phyloP scores from a whole-genome alignment of 2,888 invertebrate genomes.

The Sphaerophoria rueppellii region DNA sequence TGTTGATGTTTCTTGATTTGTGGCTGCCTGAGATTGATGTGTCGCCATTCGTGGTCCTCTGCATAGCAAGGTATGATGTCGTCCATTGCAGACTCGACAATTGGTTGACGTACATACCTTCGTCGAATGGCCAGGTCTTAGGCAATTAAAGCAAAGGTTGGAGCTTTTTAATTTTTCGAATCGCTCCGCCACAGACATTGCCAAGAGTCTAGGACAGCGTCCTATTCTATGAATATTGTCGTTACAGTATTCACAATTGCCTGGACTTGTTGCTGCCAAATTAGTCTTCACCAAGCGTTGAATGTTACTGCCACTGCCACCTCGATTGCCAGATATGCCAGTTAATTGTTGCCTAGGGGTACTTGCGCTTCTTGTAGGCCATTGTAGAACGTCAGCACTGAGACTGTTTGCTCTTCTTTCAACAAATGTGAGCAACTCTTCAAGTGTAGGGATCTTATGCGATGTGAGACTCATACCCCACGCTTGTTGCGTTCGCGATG shows the following conservation, averaged over 20 bases:
- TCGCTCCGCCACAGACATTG: constrained; percentile 27
- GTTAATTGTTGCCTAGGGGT: too few relatives aligned
- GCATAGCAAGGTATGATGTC: constrained; percentile 34
- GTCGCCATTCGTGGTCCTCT: not conserved
- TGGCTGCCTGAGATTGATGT: too few relatives aligned
- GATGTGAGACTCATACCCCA: constrained; percentile 39
- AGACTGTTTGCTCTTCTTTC: constrained; percentile 46
- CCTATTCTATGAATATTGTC: constrained; percentile 22
- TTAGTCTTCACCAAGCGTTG: constrained; percentile 28
- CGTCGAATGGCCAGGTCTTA: constrained; percentile 43
- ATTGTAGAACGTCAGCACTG: too few relatives aligned
- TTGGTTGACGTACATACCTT: constrained; percentile 33
- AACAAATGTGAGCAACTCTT: constrained; percentile 25
- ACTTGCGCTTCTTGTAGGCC: not conserved
- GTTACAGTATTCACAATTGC: constrained; percentile 34
- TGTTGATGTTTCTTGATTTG: too few relatives aligned
- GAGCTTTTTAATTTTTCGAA: constrained; percentile 23
- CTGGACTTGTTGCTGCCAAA: constrained; percentile 30
- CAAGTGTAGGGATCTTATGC: constrained; percentile 39
- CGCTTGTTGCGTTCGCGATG: constrained; percentile 26
- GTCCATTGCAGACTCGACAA: constrained; percentile 47
- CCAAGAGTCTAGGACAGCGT: constrained; percentile 39
- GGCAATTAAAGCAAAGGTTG: constrained; percentile 46
- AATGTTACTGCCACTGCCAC: too few relatives aligned
- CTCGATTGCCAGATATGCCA: constrained; percentile 1